Evolutionary conservation across 2,888 invertebrate genomes (phyloP), one percentile per base, ranked within the genome.

Genomic region (Pherbina coryleti): DNA sequence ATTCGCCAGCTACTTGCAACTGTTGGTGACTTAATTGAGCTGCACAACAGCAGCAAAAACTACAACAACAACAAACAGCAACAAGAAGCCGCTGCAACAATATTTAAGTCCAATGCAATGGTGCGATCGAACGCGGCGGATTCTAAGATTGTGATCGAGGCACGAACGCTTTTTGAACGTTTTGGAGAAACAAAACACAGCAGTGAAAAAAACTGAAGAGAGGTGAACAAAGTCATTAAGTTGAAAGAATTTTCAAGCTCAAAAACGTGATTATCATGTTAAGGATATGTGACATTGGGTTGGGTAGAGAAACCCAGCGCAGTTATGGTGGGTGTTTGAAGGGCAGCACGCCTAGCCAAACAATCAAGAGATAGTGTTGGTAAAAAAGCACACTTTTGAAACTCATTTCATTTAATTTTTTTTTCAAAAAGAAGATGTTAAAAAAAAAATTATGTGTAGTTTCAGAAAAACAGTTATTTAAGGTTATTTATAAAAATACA

Each of bases 131-230:
- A 44, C 62, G n/a, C 67, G 53, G 25, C 22, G 64, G 49, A 55
- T 25, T 37, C 77, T 75, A 71, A 82, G 86, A 85, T 86, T 84
- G 85, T 82, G 81, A 85, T 85, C 86, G 83, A 78, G 78, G 78
- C 80, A 79, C 55, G 75, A 75, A 49, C 69, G 25, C 22, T 34
- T 34, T 31, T 22, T 17, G 11, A 28, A 31, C 28, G 37, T 17
- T 19, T 69, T 53, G 9, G 31, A 34, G 51, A 64, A 64, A 31
- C 9, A 60, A 49, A 14, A 9, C 22, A 51, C 70, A 51, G 62
- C 76, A 49, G 62, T 34, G 34, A 70, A 49, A 76, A n/a, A 22
- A 57, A 66, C 22, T 51, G 25, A 49, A 28, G 57, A 49, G 17
- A 69, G 66, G 62, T 51, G 37, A 72, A 55, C 75, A 37, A 75